A percentile compares a stretch with the other conserved stretches of the same genome.
phyloP scores from a whole-genome alignment of 2,797 vertebrate genomes.

The Chrosomus eos region DNA sequence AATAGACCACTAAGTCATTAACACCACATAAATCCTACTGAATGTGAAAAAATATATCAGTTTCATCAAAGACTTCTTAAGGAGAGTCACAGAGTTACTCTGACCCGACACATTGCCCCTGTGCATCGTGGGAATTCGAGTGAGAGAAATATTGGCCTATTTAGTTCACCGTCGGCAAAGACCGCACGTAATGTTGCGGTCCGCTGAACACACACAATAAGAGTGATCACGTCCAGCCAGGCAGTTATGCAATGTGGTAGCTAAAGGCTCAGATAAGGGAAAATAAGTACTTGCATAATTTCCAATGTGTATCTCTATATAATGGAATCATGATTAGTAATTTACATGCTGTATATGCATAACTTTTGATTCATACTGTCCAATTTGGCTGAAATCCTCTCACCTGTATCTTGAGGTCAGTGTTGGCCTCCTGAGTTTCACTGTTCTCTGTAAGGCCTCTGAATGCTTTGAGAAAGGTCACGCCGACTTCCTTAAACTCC shows the following conservation, averaged over 20 bases:
- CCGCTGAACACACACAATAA: constrained; percentile 39
- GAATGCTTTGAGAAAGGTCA: constrained; percentile 64
- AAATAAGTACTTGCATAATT: constrained; percentile 51
- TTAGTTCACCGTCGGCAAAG: constrained; percentile 27
- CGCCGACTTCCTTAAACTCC: constrained; percentile 74
- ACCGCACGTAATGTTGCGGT: constrained; percentile 22
- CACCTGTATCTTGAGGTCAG: constrained; percentile 75
- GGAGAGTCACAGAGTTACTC: not conserved
- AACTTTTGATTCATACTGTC: not conserved
- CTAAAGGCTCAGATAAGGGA: constrained; percentile 52
- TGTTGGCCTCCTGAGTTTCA: constrained; percentile 53
- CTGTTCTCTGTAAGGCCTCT: constrained; percentile 62
- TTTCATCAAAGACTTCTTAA: not conserved
- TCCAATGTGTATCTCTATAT: not conserved
- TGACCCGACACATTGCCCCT: constrained; percentile 16
- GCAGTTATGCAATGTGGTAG: constrained; percentile 44
- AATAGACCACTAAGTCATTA: not conserved
- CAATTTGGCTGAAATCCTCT: constrained; percentile 45
- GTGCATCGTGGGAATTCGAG: constrained; percentile 49
- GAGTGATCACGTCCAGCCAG: constrained; percentile 44
- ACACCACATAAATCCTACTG: not conserved
- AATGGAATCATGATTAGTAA: not conserved
- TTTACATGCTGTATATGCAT: not conserved
- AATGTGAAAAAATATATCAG: not conserved
- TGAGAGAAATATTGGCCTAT: constrained; percentile 45